These are phyloP conservation scores for Chiroxiphia lanceolata DNA, from an alignment of 2,797 vertebrate species.

Conservation along the genomic window DNA sequence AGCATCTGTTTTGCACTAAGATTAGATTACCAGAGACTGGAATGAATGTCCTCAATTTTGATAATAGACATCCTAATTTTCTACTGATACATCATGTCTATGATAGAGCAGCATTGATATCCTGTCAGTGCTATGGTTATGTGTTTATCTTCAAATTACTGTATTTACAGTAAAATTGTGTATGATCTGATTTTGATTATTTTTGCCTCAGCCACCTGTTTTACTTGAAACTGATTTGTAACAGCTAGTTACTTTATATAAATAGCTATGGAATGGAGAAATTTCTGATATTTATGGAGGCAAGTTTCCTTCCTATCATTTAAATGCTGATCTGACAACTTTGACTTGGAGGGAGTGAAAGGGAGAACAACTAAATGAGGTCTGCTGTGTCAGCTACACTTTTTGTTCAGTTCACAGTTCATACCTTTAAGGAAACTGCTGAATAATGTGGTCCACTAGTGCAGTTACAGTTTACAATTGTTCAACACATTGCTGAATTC, in stretches of 20 bases:
- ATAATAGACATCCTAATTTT: constrained; percentile 70
- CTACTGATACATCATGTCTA: constrained; percentile 50
- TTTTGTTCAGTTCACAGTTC: constrained; percentile 61
- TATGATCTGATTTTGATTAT: constrained; percentile 63
- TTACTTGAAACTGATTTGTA: constrained; percentile 68
- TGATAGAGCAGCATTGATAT: constrained; percentile 46
- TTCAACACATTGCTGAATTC: constrained; percentile 64
- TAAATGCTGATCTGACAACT: constrained; percentile 53
- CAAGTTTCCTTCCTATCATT: constrained; percentile 59
- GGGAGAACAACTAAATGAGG: constrained; percentile 44
- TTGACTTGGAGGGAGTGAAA: constrained; percentile 33
- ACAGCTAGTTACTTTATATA: constrained; percentile 63
- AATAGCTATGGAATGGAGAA: constrained; percentile 45
- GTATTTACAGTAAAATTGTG: constrained; percentile 69
- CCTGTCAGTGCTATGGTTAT: constrained; percentile 51
- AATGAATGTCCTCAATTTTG: constrained; percentile 66
- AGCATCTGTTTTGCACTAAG: constrained; percentile 73
- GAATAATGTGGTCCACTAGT: constrained; percentile 63
- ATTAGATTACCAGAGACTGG: constrained; percentile 64
- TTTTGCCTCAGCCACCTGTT: constrained; percentile 69
- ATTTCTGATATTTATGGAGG: constrained; percentile 60
- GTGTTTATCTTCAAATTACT: constrained; percentile 64
- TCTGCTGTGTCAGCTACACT: constrained; percentile 48
- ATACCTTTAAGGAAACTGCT: constrained; percentile 65
- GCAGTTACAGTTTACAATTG: constrained; percentile 69